Percentiles rank a stretch among this genome's conserved stretches.
Evolutionary conservation across 2,113 vertebrate genomes (phyloP).

Genomic region (Pygoscelis adeliae): DNA sequence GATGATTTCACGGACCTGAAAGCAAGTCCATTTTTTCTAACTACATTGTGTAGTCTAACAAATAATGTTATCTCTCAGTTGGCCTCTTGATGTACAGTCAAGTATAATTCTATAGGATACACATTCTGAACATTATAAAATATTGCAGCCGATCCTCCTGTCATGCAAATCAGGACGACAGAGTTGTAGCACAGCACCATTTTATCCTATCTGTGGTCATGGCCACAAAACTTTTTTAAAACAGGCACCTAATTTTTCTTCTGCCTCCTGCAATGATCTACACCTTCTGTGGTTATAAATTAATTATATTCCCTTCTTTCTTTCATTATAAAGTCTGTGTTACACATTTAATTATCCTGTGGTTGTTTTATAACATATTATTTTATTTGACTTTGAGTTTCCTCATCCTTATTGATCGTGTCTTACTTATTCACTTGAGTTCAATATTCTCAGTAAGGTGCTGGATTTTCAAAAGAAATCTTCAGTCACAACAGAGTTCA

Average conservation of each 20-base stretch:
- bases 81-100: not conserved
- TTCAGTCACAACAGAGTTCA: slow-evolving; percentile 9
- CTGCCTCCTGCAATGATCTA: not conserved
- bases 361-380: not conserved
- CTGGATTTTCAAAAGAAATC: slow-evolving; percentile 41
- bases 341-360: not conserved
- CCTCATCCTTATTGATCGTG: not conserved
- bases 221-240: not conserved
- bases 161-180: not conserved
- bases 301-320: not conserved
- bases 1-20: not conserved
- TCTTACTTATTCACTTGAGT: slow-evolving; percentile 55
- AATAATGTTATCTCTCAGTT: not conserved
- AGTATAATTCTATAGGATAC: not conserved
- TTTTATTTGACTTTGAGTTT: slow-evolving; percentile 27
- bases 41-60: not conserved
- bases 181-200: not conserved
- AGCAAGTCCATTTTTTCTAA: not conserved
- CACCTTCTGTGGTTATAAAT: not conserved
- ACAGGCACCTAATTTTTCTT: not conserved
- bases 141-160: not conserved
- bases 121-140: not conserved
- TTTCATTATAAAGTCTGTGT: not conserved
- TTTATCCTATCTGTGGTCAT: not conserved
- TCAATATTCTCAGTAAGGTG: slow-evolving; percentile 30